phyloP scores from a whole-genome alignment of 2,113 vertebrate genomes.

The Onychostruthus taczanowskii region DNA sequence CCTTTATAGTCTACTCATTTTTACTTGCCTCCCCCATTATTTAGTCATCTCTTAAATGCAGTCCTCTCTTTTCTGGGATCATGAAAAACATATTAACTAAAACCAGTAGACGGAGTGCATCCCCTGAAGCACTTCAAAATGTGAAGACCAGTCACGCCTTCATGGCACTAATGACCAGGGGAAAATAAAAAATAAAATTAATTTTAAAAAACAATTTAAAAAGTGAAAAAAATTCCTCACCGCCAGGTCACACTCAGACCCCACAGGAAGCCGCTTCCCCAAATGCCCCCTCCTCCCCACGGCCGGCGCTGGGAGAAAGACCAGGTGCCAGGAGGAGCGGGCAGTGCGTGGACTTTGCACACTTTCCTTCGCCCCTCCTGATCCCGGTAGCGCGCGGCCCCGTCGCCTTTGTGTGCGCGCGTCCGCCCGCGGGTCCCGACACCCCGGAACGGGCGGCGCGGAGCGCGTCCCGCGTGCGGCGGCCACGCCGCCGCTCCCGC shows the following conservation, averaged over 20 bases:
- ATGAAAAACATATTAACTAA: slow-evolving; percentile 16
- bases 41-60: slow-evolving; percentile 51
- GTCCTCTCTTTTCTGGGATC: slow-evolving; percentile 7
- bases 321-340: neutral
- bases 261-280: neutral
- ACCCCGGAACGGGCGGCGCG: neutral
- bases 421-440: neutral
- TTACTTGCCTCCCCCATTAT: slow-evolving; percentile 35
- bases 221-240: neutral
- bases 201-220: neutral
- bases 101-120: neutral
- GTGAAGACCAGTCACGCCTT: neutral
- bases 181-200: neutral
- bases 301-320: neutral
- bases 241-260: neutral
- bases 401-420: neutral
- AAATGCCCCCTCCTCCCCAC: neutral
- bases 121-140: neutral
- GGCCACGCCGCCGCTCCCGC: neutral
- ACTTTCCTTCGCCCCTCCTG: neutral
- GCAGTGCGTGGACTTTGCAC: neutral
- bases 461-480: slow-evolving; percentile 24
- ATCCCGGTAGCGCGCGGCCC: neutral
- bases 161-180: neutral
- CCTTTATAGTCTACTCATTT: neutral